Conservation (phyloP, 2,113 vertebrate species). For the Tichodroma muraria region DNA sequence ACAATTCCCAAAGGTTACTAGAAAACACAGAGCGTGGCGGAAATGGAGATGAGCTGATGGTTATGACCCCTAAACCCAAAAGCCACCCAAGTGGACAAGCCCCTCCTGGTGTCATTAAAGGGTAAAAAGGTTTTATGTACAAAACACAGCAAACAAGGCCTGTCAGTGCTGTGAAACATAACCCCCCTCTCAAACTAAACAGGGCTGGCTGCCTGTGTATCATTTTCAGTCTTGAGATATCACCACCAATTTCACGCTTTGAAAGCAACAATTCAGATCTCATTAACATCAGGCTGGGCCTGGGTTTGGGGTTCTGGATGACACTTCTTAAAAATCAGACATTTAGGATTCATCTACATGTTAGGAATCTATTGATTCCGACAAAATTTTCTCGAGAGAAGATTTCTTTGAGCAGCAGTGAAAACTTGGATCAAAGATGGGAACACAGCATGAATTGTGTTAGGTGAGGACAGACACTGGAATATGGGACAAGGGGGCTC, state of each 20-base stretch:
- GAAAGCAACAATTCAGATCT: not conserved
- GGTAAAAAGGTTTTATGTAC: not conserved
- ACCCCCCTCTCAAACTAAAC: not conserved
- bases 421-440: not conserved
- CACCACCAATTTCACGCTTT: not conserved
- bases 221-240: not conserved
- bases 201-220: not conserved
- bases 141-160: not conserved
- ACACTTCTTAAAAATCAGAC: not conserved
- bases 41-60: not conserved
- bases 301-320: not conserved
- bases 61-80: not conserved
- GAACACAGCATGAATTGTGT: fast-evolving
- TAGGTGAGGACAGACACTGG: not conserved
- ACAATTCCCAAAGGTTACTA: not conserved
- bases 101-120: not conserved
- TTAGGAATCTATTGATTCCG: not conserved
- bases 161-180: not conserved
- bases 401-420: not conserved
- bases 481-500: not conserved
- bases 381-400: not conserved
- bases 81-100: not conserved
- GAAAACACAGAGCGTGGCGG: not conserved
- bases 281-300: not conserved
- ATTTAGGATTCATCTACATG: not conserved